Evolutionary conservation across 2,888 invertebrate species (phyloP).

Genomic region (Lasioglossum morio): DNA sequence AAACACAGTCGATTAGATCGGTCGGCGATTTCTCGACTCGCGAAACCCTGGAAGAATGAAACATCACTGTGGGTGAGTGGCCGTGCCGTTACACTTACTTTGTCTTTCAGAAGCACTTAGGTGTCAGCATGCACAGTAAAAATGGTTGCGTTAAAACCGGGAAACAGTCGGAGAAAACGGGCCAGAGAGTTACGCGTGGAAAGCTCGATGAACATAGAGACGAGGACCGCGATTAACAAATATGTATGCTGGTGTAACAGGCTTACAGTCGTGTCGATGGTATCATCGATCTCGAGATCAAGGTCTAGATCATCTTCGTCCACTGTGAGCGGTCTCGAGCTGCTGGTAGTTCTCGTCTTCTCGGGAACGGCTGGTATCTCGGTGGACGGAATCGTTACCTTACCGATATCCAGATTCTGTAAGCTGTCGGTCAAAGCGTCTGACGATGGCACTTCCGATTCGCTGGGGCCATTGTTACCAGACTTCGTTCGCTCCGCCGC

Average conservation of each 20-base stretch:
- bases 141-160: slow-evolving; percentile 36
- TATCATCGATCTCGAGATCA: slow-evolving; percentile 94
- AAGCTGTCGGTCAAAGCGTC: slow-evolving; percentile 74
- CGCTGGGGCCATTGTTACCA: background rate
- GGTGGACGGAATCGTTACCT: slow-evolving; percentile 27
- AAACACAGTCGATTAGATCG: background rate
- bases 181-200: background rate
- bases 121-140: slow-evolving; percentile 67
- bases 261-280: slow-evolving; percentile 90
- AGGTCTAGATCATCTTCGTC: slow-evolving; percentile 91
- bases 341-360: slow-evolving; percentile 68
- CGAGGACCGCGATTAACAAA: background rate
- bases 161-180: slow-evolving; percentile 3
- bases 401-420: slow-evolving; percentile 73
- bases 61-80: background rate
- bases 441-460: slow-evolving; percentile 41
- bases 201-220: background rate
- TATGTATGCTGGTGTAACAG: background rate
- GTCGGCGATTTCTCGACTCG: background rate
- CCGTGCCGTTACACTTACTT: slow-evolving; percentile 63
- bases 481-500: slow-evolving; percentile 86
- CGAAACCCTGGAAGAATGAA: background rate
- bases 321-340: slow-evolving; percentile 81
- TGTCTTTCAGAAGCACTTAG: slow-evolving; percentile 60
- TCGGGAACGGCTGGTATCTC: slow-evolving; percentile 42